Base-by-base conservation (phyloP, 2,888 invertebrate genomes). In the Tenthredo distinguenda region DNA sequence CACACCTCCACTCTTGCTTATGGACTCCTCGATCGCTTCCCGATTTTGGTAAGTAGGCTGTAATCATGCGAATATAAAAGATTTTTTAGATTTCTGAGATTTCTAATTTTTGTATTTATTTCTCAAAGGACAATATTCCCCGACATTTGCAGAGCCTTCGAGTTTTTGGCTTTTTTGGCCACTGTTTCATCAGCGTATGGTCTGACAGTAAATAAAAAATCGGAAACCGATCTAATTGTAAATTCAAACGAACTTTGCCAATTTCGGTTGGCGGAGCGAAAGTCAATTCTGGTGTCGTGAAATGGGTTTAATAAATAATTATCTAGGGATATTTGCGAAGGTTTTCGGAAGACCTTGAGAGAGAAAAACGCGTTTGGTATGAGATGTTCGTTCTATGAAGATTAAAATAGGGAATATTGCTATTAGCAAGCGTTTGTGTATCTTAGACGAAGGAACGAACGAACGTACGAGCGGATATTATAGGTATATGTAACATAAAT, bases 41-140 rank as follows among this genome's bases (percentile, higher is more conserved):
- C 94, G 94, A 92, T 96, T 96, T 90, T 96, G 96, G 91, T 96
- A 96, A 34, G 96, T 96, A 10, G 96, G 96, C 96, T 96, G 94
- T 83, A 93, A 94, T 26, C 90, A 91, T 93, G 93, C 89, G 37
- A 86, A 34, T 71, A 65, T 26, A 58, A 37, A 81, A n/a, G 26
- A 62, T 26, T 62, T 3, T 62, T 26, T 26, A 26, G 0, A 26
- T 12, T 62, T 26, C 21, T 3, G 12, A 0, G 62, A 21, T 62
- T 62, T 21, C 1, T 6, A 6, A 55, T 10, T 26, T 2, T 10
- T 62, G 26, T 62, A 3, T 26, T 21, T 62, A 2, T 62, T 21
- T 18, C n/a, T 5, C n/a, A 72, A 0, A 26, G 0, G 26, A 62
- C 62, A 12, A 21, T 21, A 62, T 62, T 26, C 3, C 26, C 62